Evolutionary conservation across 2,888 invertebrate species (phyloP), one percentile per base, ranked within the genome.

Genomic region (Bembecia ichneumoniformis): DNA sequence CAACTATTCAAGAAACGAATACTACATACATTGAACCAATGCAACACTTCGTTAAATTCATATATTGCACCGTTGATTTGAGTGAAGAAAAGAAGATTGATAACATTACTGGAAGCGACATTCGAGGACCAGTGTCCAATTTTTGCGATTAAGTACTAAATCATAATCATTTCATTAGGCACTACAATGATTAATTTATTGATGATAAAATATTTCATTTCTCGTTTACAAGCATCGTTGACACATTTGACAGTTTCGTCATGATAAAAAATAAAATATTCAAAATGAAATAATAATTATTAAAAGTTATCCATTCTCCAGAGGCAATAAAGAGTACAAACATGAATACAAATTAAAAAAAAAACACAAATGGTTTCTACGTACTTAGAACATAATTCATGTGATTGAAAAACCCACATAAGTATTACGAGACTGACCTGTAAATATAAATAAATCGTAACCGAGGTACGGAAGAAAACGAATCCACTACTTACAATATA

Each of bases 31-130:
- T 68, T 58, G 70, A 72, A 62, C 63, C 67, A 70, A 75, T 74
- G 66, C 64, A 73, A 73, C 64, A 73, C 76, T 74, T 76, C 68
- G 68, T 79, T 78, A 59, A 61, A 57, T 58, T 64, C 61, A 71
- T 63, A 60, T 82, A 84, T 84, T 86, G 83, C 86, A 86, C 82
- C 79, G 75, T 66, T 74, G 73, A 68, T 13, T 13, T 40, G 36
- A 50, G 47, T 35, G 49, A 54, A 48, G 20, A 48, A 52, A 51
- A 55, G 46, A 52, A 49, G 5, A 14, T 40, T 40, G 9, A 40
- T 13, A 40, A 40, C 40, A 40, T 40, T 40, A 40, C n/a, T 40
- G 40, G 40, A 40, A 40, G 40, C 11, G 35, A 9, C 35, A 11
- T 35, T 35, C 11, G 7, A 9, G 35, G 35, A 35, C 11, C 11